phyloP scores from a whole-genome alignment of 1,140 invertebrate species.

The Aphidius gifuensis region DNA sequence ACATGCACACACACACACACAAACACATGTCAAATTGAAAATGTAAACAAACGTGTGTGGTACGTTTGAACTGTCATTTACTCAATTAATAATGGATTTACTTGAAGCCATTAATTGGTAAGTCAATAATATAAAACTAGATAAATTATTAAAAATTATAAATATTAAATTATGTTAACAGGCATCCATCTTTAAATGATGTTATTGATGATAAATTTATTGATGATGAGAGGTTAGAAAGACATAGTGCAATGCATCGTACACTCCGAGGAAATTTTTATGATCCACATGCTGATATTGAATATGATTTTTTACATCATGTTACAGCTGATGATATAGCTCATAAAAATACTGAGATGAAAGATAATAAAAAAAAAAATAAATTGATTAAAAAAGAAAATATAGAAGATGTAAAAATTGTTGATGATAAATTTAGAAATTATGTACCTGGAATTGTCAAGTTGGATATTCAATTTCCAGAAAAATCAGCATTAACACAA shows the following conservation, averaged over 20 bases:
- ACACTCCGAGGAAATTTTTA: constrained; percentile 28
- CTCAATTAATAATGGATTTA: constrained; percentile 28
- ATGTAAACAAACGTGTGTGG: too few relatives aligned
- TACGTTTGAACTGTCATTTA: too few relatives aligned
- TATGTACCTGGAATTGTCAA: constrained; percentile 37
- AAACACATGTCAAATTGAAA: too few relatives aligned
- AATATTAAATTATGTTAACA: constrained; percentile 14
- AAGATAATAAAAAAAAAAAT: constrained; percentile 12
- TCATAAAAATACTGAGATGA: background rate
- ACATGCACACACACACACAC: too few relatives aligned
- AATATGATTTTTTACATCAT: constrained; percentile 27
- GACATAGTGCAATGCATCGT: constrained; percentile 34
- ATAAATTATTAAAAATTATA: constrained; percentile 2
- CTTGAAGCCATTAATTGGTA: constrained; percentile 36
- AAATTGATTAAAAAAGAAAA: background rate
- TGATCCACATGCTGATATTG: constrained; percentile 32
- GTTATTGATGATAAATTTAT: constrained; percentile 34
- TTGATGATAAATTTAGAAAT: background rate
- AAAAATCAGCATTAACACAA: constrained; percentile 25
- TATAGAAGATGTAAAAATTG: background rate
- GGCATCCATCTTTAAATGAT: constrained; percentile 35
- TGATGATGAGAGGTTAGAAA: constrained; percentile 30
- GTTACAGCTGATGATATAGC: constrained; percentile 16
- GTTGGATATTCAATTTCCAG: constrained; percentile 26
- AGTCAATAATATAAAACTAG: constrained; percentile 4